Conservation (phyloP, 1,140 invertebrate species). For the Neocloeon triangulifer region DNA sequence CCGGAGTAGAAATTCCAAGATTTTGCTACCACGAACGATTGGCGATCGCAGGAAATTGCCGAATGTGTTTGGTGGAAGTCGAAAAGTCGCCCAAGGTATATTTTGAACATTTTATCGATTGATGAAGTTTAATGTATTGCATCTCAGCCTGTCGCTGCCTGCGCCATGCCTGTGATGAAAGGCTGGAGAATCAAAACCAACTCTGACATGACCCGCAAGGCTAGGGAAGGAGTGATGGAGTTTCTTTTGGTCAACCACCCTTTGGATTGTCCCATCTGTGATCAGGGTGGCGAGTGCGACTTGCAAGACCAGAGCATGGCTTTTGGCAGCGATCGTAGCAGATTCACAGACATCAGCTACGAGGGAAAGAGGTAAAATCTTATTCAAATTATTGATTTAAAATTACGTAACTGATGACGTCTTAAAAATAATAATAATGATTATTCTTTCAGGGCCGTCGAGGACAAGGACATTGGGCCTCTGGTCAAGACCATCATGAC, state of each 20-base stretch:
- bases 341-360: conserved; percentile 84
- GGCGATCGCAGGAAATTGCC: conserved; percentile 92
- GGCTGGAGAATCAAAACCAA: conserved; percentile 94
- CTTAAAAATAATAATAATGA: no score
- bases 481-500: conserved; percentile 99
- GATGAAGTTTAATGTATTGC: conserved; percentile 1
- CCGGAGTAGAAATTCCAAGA: conserved; percentile 92
- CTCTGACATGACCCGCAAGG: conserved; percentile 83
- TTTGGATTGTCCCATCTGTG: conserved; percentile 98
- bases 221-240: conserved; percentile 97
- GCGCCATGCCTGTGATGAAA: conserved; percentile 99
- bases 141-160: conserved; percentile 90
- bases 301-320: conserved; percentile 97
- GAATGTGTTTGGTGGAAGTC: conserved; percentile 99
- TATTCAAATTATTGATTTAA: no score
- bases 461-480: conserved; percentile 98
- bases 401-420: no score
- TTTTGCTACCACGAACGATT: conserved; percentile 99
- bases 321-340: conserved; percentile 89
- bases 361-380: conserved; percentile 60
- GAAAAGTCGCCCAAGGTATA: conserved; percentile 73
- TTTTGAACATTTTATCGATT: conserved; percentile 2
- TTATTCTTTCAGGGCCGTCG: conserved; percentile 76
- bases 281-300: conserved; percentile 99
- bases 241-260: conserved; percentile 97